Evolutionary conservation across 2,888 invertebrate species (phyloP).

Genomic region (Aphrophora alni): DNA sequence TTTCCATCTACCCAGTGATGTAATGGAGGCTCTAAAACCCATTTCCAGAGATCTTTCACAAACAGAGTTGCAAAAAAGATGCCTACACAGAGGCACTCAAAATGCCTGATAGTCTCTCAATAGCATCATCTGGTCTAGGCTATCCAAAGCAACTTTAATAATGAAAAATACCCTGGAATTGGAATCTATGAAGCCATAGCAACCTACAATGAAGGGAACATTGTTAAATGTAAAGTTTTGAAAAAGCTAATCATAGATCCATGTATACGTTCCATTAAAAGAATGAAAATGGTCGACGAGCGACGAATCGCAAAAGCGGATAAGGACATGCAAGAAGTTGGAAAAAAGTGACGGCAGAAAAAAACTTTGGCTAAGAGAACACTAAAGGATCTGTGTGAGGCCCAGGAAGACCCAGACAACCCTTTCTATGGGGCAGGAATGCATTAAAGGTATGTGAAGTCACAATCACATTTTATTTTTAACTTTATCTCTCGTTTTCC

Average conservation of each 20-base stretch:
- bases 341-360: slow-evolving; percentile 2
- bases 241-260: too few relatives aligned
- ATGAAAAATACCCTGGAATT: too few relatives aligned
- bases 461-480: neutral
- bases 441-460: too few relatives aligned
- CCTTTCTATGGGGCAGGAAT: slow-evolving; percentile 7
- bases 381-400: neutral
- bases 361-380: neutral
- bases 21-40: slow-evolving; percentile 16
- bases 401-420: too few relatives aligned
- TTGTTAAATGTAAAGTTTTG: too few relatives aligned
- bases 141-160: slow-evolving; percentile 19
- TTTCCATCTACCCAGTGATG: slow-evolving; percentile 12
- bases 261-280: neutral
- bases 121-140: slow-evolving; percentile 19
- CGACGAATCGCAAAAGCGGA: neutral
- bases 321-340: neutral
- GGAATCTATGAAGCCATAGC: too few relatives aligned
- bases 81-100: slow-evolving; percentile 23
- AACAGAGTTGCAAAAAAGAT: too few relatives aligned
- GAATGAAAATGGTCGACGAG: too few relatives aligned
- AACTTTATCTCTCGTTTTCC: neutral
- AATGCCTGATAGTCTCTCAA: slow-evolving; percentile 29
- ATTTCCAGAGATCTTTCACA: too few relatives aligned
- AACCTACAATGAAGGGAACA: too few relatives aligned